A percentile compares a stretch with the other conserved stretches of the same genome.
Conservation (phyloP, 2,888 invertebrate species). For the Chromoteleia sp. region DNA sequence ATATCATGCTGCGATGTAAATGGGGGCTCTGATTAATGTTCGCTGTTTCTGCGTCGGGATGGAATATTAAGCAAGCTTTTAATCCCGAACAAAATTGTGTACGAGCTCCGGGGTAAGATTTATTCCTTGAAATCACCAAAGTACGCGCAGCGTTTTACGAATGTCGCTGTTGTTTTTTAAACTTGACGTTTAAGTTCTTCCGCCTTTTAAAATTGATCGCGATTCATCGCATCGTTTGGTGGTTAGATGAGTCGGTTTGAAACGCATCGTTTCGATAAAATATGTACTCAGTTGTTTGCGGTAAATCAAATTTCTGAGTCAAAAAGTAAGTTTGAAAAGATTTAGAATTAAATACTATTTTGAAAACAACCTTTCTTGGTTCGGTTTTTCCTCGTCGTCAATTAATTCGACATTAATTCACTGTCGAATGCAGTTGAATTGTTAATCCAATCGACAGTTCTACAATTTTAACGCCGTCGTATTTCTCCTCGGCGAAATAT, state of each 20-base stretch:
- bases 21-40: slow-evolving; percentile 71
- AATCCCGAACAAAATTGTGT: slow-evolving; percentile 28
- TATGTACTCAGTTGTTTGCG: too few relatives aligned
- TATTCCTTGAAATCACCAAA: slow-evolving; percentile 85
- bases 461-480: slow-evolving; percentile 34
- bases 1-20: slow-evolving; percentile 88
- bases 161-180: too few relatives aligned
- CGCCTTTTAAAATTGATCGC: too few relatives aligned
- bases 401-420: slow-evolving; percentile 4
- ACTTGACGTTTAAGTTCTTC: too few relatives aligned
- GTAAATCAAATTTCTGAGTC: too few relatives aligned
- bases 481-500: slow-evolving; percentile 18
- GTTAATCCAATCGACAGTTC: slow-evolving; percentile 28
- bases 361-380: too few relatives aligned
- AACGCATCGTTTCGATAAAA: too few relatives aligned
- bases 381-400: background rate
- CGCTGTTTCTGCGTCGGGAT: slow-evolving; percentile 72
- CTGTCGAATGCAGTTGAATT: slow-evolving; percentile 1
- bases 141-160: slow-evolving; percentile 90
- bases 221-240: too few relatives aligned
- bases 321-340: too few relatives aligned
- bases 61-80: slow-evolving; percentile 42
- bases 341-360: too few relatives aligned
- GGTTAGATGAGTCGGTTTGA: too few relatives aligned
- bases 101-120: slow-evolving; percentile 22